These are phyloP conservation scores for Eupithecia subfuscata DNA, from an alignment of 2,888 invertebrate species.

Conservation along the genomic window DNA sequence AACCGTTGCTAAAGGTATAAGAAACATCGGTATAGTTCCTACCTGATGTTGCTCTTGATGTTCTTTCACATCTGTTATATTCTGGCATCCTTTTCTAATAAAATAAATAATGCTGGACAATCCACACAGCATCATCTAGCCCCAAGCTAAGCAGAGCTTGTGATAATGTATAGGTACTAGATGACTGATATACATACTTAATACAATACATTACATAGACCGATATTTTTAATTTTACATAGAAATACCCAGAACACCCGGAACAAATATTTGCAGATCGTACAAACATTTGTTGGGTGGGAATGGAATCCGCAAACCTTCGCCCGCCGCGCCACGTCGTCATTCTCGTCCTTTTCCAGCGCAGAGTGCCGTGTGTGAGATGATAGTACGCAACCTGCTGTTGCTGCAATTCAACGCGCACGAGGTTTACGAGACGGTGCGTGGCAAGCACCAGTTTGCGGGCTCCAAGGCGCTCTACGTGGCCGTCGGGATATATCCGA, in stretches of 20 bases:
- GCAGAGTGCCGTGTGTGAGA: conserved; percentile 79
- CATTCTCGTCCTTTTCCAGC: conserved; percentile 51
- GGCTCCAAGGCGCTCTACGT: conserved; percentile 84
- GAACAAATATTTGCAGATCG: too few relatives aligned
- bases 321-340: too few relatives aligned
- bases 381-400: conserved; percentile 88
- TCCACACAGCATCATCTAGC: too few relatives aligned
- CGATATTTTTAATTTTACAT: too few relatives aligned
- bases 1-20: conserved; percentile 57
- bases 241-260: too few relatives aligned
- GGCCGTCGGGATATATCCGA: conserved; percentile 90
- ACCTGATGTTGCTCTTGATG: background rate
- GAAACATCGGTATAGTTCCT: background rate
- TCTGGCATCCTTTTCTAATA: background rate
- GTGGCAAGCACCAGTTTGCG: conserved; percentile 78
- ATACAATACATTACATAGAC: too few relatives aligned
- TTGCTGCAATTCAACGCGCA: conserved; percentile 94
- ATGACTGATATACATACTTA: too few relatives aligned
- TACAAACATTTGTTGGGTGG: too few relatives aligned
- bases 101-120: too few relatives aligned
- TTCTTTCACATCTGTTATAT: background rate
- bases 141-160: too few relatives aligned
- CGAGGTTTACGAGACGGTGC: conserved; percentile 89
- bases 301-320: too few relatives aligned
- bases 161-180: too few relatives aligned